These are phyloP conservation scores for Engraulis encrasicolus DNA, from an alignment of 2,113 vertebrate genomes.

Conservation along the genomic window DNA sequence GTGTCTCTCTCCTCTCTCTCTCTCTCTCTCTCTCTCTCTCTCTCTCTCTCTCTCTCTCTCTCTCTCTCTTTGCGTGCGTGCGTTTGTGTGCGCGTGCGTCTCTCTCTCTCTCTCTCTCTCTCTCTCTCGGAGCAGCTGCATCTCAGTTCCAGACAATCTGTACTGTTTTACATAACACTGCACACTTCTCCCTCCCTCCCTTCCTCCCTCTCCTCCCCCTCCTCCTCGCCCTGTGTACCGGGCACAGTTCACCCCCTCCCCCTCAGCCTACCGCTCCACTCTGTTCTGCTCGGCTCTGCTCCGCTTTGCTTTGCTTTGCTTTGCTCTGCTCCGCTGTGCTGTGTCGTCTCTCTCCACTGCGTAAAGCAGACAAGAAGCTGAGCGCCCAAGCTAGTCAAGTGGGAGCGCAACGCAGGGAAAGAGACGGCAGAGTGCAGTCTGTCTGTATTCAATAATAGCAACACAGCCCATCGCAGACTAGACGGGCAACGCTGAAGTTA, in stretches of 20 bases:
- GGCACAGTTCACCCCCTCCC: background rate
- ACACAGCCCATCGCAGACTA: background rate
- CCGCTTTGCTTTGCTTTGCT: too few relatives aligned
- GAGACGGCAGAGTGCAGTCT: background rate
- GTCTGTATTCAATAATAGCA: background rate
- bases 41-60: background rate
- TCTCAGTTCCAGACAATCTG: slow-evolving; percentile 20
- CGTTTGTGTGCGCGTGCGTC: too few relatives aligned
- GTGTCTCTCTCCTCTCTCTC: too few relatives aligned
- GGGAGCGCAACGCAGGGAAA: background rate
- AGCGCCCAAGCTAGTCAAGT: background rate
- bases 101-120: background rate
- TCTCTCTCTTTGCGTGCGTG: background rate
- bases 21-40: background rate
- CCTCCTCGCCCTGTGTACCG: background rate
- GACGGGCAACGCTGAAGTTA: background rate
- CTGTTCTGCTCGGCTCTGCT: background rate
- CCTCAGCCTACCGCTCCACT: background rate
- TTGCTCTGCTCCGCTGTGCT: background rate
- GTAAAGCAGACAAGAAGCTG: background rate
- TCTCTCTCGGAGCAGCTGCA: slow-evolving; percentile 9
- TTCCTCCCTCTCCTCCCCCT: background rate
- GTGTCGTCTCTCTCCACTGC: background rate
- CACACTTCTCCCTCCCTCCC: slow-evolving; percentile 20
- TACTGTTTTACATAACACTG: slow-evolving; percentile 47